These are phyloP conservation scores for Sarcophaga rosellei DNA, from an alignment of 2,888 invertebrate genomes.

Conservation along the genomic window DNA sequence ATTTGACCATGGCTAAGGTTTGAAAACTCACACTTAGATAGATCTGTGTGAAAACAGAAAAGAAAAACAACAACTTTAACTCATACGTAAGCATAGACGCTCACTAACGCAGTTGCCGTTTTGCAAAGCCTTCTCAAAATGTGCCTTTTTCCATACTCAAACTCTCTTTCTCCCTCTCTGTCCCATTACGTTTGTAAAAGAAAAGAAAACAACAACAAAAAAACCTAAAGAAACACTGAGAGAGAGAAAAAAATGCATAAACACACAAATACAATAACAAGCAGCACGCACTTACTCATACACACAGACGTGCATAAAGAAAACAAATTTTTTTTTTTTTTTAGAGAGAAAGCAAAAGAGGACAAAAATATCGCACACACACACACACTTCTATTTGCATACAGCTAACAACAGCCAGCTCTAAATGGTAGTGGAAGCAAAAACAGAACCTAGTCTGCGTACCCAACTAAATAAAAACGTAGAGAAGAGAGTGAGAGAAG, in stretches of 20 bases:
- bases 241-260: constrained; percentile 29
- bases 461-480: background rate
- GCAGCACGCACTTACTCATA: constrained; percentile 34
- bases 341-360: constrained; percentile 48
- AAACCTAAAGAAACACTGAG: background rate
- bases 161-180: background rate
- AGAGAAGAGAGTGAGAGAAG: background rate
- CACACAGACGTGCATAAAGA: constrained; percentile 14
- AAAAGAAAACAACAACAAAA: constrained; percentile 42
- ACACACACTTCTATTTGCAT: background rate
- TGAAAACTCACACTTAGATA: constrained; percentile 63
- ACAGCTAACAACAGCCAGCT: background rate
- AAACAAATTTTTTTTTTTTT: constrained; percentile 43
- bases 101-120: constrained; percentile 52
- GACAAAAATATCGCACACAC: constrained; percentile 2
- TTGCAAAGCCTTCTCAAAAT: constrained; percentile 47
- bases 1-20: constrained; percentile 66
- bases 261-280: constrained; percentile 25
- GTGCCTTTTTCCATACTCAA: constrained; percentile 52
- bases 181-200: no score
- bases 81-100: background rate
- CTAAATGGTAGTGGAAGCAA: constrained; percentile 21
- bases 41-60: constrained; percentile 14
- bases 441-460: background rate
- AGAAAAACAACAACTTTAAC: constrained; percentile 19